Evolutionary conservation across 2,797 vertebrate genomes (phyloP), one percentile per base, ranked within the genome.

Genomic region (Cephalopachus bancanus): DNA sequence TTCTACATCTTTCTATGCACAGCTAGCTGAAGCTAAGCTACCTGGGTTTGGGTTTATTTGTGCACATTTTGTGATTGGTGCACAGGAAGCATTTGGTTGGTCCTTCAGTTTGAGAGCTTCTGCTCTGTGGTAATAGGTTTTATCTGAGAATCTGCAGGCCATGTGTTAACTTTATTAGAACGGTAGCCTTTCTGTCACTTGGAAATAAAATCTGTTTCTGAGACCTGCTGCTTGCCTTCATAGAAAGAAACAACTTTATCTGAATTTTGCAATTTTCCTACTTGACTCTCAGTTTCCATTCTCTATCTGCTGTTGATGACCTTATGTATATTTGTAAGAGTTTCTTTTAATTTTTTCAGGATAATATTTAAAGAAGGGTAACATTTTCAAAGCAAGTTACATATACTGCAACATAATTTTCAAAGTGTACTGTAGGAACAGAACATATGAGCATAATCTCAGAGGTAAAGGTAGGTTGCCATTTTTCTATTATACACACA

Each of bases 221-320:
- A 93, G 74, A 94, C 44, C 16, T 85, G n/a, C 7, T 79, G 11
- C 28, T 84, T 92, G 49, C 78, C 30, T 93, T 95, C 60, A 71
- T 37, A 71, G 44, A 92, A 84, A 79, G 17, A 95, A 96, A 65
- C 2, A 0, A 51, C 37, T 95, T 91, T 57, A 84, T 55, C 69
- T 91, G 30, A 96, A 94, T 74, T 85, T 78, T 88, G 5, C 4
- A 37, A 12, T 65, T 93, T 96, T 96, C 67, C 28, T 91, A 60
- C 30, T 93, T 97, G 59, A 84, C 33, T 88, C 65, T 57, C 4
- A 12, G 9, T 33, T 90, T 94, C 92, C 28, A 76, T 78, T 90
- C 16, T 92, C n/a, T 80, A 17, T 91, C 26, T 71, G 16, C 30
- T 64, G 17, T 2, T 90, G 55, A 44, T 91, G 64, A 55, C 3